A percentile compares a stretch with the other conserved stretches of the same genome.
Evolutionary conservation across 1,140 invertebrate genomes (phyloP).

Genomic region (Bombus difficillimus): DNA sequence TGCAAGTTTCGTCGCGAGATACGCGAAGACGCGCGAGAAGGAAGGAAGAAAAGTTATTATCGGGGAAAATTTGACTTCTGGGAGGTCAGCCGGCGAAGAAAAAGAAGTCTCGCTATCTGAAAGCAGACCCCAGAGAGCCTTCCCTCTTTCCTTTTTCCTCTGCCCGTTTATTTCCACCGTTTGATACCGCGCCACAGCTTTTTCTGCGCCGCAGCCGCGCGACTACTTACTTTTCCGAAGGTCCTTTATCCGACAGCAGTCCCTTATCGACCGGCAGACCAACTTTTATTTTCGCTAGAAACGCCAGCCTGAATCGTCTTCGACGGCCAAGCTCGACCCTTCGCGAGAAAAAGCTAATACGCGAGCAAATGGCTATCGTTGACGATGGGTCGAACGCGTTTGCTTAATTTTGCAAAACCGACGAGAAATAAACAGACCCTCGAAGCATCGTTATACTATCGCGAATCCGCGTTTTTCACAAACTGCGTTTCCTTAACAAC

Average conservation of each 20-base stretch:
- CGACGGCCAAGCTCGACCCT: not conserved
- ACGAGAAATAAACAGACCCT: no score
- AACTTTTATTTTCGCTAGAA: not conserved
- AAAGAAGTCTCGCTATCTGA: conserved; percentile 69
- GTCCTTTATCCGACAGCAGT: conserved; percentile 59
- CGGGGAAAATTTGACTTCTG: conserved; percentile 70
- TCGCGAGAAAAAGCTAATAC: not conserved
- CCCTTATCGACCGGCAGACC: conserved; percentile 55
- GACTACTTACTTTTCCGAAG: conserved; percentile 41
- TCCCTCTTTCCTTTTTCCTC: not conserved
- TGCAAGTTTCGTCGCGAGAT: conserved; percentile 5
- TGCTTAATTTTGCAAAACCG: no score
- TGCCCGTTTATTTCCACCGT: conserved; percentile 29
- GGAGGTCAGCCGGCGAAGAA: conserved; percentile 39
- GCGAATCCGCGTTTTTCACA: no score
- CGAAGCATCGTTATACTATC: no score
- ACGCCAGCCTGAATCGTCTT: not conserved
- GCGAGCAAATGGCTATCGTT: not conserved
- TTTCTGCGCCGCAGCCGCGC: not conserved
- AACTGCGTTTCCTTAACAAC: no score
- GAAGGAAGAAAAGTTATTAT: conserved; percentile 69
- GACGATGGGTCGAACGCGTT: no score
- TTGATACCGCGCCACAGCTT: conserved; percentile 15
- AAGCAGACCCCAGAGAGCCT: conserved; percentile 63
- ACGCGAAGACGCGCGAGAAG: not conserved